Conservation (phyloP, 2,888 invertebrate genomes). For the Pseudoips prasinana region DNA sequence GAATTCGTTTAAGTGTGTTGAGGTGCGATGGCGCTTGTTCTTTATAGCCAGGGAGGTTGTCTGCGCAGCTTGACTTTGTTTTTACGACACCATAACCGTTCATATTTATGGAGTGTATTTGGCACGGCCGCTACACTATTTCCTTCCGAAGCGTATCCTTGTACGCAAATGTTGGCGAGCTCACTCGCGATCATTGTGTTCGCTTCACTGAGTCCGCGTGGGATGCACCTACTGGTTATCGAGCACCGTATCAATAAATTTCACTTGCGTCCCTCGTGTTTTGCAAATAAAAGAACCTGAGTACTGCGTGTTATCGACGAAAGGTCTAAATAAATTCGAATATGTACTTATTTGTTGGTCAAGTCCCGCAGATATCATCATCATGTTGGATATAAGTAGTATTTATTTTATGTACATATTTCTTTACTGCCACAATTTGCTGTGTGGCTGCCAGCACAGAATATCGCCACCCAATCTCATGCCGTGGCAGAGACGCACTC, state of each 20-base stretch:
- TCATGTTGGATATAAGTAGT: conserved; percentile 36
- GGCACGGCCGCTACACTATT: conserved; percentile 63
- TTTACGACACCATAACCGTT: conserved; percentile 72
- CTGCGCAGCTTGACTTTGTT: conserved; percentile 75
- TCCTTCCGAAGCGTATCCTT: conserved; percentile 64
- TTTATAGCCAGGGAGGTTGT: conserved; percentile 60
- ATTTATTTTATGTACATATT: no score
- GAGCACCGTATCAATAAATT: conserved; percentile 77
- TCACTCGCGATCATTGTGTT: conserved; percentile 51
- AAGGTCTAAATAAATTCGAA: conserved; percentile 75
- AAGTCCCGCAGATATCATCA: conserved; percentile 67
- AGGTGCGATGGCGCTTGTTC: conserved; percentile 57
- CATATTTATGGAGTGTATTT: conserved; percentile 74
- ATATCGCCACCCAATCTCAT: no score
- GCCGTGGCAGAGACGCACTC: no score
- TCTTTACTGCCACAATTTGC: neutral
- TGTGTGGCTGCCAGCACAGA: neutral
- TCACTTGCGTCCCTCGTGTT: conserved; percentile 71
- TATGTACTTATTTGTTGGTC: conserved; percentile 66
- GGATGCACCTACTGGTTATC: conserved; percentile 76
- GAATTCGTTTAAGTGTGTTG: conserved; percentile 31
- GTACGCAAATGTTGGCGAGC: conserved; percentile 44
- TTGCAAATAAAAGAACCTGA: conserved; percentile 70
- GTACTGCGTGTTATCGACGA: conserved; percentile 67
- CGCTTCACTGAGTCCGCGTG: conserved; percentile 47